These are phyloP conservation scores for Ammodytes marinus DNA, from an alignment of 2,113 vertebrate genomes.

Conservation along the genomic window DNA sequence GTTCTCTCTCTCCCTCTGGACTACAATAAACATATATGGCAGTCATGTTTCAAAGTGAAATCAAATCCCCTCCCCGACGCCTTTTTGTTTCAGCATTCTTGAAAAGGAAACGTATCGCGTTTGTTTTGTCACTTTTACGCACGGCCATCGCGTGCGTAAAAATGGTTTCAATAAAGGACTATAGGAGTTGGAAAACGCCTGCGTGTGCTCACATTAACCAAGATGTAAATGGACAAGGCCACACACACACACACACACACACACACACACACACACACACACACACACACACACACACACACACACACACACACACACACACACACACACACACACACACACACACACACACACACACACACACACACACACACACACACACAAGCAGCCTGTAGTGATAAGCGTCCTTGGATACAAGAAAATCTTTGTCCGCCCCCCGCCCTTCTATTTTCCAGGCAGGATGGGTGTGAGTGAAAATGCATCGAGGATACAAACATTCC, in stretches of 20 bases:
- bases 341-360: conserved; percentile 48
- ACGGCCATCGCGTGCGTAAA: conserved; percentile 38
- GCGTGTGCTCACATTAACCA: conserved; percentile 17
- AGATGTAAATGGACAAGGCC: conserved; percentile 19
- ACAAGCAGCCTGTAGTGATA: conserved; percentile 36
- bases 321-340: conserved; percentile 31
- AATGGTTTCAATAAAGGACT: conserved; percentile 5
- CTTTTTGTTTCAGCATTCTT: conserved; percentile 4
- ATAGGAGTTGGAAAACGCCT: not conserved
- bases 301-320: conserved; percentile 40
- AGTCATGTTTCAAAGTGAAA: not conserved
- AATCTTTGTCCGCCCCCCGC: conserved; percentile 69
- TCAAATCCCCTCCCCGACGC: not conserved
- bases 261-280: conserved; percentile 38
- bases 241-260: conserved; percentile 38
- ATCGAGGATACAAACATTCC: conserved; percentile 47
- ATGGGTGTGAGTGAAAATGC: conserved; percentile 66
- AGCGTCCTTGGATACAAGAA: conserved; percentile 70
- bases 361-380: conserved; percentile 36
- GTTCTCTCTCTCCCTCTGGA: not conserved
- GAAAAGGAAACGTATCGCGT: not conserved
- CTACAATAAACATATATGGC: not conserved
- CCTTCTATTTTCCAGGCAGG: conserved; percentile 72
- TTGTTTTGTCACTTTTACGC: conserved; percentile 47
- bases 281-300: conserved; percentile 35